Percentiles rank a stretch among this genome's conserved stretches.
Evolutionary conservation across 2,888 invertebrate genomes (phyloP).

Genomic region (Ceramica pisi): DNA sequence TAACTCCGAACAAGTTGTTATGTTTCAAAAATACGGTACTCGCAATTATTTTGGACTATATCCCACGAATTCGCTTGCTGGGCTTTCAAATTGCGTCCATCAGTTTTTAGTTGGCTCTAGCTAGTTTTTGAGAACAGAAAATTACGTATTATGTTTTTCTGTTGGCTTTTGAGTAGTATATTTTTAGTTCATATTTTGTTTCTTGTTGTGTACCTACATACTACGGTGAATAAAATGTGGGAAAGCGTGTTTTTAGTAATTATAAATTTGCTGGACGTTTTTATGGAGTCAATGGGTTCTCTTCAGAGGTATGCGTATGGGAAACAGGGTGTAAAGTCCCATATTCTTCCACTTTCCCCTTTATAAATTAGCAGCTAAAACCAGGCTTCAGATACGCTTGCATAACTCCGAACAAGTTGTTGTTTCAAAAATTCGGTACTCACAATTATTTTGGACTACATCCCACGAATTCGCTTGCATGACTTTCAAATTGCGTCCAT

Average conservation of each 20-base stretch:
- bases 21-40: slow-evolving; percentile 36
- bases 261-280: no score
- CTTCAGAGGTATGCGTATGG: no score
- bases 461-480: slow-evolving; percentile 18
- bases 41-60: slow-evolving; percentile 43
- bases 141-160: slow-evolving; percentile 3
- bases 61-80: slow-evolving; percentile 19
- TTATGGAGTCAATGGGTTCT: no score
- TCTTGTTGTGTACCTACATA: not conserved
- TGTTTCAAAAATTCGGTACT: slow-evolving; percentile 38
- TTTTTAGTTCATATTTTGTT: slow-evolving; percentile 7
- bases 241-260: not conserved
- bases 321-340: no score
- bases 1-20: slow-evolving; percentile 29
- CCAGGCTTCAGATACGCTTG: slow-evolving; percentile 14
- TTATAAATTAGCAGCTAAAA: slow-evolving; percentile 6
- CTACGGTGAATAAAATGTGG: not conserved
- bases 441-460: slow-evolving; percentile 43
- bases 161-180: not conserved
- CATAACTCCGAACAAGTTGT: slow-evolving; percentile 24
- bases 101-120: slow-evolving; percentile 1
- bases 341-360: no score
- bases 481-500: slow-evolving; percentile 34
- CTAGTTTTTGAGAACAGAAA: slow-evolving; percentile 18
- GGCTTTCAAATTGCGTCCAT: slow-evolving; percentile 35